phyloP scores from a whole-genome alignment of 2,888 invertebrate genomes.

The Coecobrya sp. region DNA sequence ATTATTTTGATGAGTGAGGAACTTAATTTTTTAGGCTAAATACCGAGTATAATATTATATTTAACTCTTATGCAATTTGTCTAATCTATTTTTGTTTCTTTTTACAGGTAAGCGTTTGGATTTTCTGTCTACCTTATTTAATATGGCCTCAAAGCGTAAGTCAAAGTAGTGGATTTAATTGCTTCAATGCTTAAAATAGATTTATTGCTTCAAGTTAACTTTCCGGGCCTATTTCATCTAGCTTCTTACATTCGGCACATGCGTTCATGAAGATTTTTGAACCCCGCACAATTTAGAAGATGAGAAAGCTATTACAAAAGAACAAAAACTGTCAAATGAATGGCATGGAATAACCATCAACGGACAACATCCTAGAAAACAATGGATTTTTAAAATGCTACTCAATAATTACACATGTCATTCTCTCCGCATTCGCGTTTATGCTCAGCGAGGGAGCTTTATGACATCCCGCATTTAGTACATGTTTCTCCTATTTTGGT shows the following conservation, averaged over 20 bases:
- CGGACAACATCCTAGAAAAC: background rate
- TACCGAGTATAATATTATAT: background rate
- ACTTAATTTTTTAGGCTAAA: no score
- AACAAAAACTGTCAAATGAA: background rate
- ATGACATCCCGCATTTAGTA: constrained; percentile 1
- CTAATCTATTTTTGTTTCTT: background rate
- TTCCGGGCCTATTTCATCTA: no score
- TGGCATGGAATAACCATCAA: background rate
- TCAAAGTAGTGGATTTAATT: background rate
- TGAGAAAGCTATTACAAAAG: background rate
- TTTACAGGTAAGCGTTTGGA: constrained; percentile 15
- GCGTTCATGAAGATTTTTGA: no score
- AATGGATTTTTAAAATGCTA: background rate
- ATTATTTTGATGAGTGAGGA: no score
- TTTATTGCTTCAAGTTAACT: no score
- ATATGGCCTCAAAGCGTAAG: background rate
- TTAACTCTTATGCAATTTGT: background rate
- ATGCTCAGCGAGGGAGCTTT: background rate
- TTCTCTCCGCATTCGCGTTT: background rate
- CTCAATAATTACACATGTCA: background rate
- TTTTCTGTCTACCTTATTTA: background rate
- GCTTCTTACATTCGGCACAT: no score
- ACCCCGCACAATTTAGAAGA: background rate
- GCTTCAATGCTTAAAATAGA: background rate
- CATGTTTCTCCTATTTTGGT: constrained; percentile 5